Percentiles rank a stretch among this genome's conserved stretches.
Evolutionary conservation across 2,113 vertebrate genomes (phyloP).

Genomic region (Budorcas taxicolor): DNA sequence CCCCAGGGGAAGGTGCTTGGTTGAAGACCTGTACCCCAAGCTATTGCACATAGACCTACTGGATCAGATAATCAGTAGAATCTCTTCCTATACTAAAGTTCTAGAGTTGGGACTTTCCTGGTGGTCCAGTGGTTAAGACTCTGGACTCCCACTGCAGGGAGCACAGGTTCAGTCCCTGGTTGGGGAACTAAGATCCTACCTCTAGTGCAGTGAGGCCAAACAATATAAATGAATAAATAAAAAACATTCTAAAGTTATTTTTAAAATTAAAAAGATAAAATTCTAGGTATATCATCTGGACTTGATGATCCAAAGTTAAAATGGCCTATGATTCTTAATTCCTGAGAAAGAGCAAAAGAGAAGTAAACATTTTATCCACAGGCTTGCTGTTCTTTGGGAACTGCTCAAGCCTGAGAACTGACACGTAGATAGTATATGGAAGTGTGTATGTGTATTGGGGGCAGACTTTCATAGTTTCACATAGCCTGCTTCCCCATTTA

Average conservation of each 20-base stretch:
- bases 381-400: background rate
- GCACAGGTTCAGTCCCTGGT: background rate
- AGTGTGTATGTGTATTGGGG: background rate
- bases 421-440: background rate
- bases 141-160: background rate
- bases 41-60: background rate
- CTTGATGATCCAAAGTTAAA: background rate
- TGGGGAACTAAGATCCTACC: background rate
- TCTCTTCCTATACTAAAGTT: background rate
- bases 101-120: background rate
- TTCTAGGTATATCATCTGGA: background rate
- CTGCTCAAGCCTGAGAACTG: background rate
- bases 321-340: background rate
- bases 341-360: background rate
- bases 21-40: background rate
- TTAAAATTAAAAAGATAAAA: background rate
- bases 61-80: background rate
- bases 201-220: background rate
- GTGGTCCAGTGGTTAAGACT: background rate
- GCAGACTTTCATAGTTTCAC: background rate
- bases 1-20: background rate
- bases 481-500: background rate
- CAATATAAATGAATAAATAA: background rate
- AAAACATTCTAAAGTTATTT: background rate
- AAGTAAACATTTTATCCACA: background rate